Base-by-base conservation (phyloP, 2,888 invertebrate genomes). In the Psylliodes chrysocephalus region DNA sequence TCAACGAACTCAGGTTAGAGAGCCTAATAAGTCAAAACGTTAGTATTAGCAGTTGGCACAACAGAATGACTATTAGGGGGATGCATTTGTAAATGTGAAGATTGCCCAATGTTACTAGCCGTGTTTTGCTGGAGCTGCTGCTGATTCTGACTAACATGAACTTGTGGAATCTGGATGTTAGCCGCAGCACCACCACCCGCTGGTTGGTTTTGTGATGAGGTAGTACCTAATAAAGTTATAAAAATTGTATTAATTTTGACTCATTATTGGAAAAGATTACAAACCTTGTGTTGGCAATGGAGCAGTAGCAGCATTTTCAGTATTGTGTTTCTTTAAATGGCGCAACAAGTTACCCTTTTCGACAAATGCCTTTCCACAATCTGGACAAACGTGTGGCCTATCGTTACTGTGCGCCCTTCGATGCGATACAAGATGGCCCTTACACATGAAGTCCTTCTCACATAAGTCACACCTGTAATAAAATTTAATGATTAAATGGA, bases 391-490 rank as follows among this genome's bases (percentile, higher is more conserved):
- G 77, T 87, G 87, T 0, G 86, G 86, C 54, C 85, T 78, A 68
- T 86, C 87, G 70, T 88, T 89, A 28, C 90, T 87, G 81, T 94
- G 94, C 56, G 91, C 91, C 62, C 93, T 87, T 74, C 92, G 86
- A 78, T 94, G 93, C n/a, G 92, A 89, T 55, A 91, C 91, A 73
- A 93, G 84, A 81, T 93, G 93, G 54, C 93, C 93, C 86, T 94
- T 94, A 82, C 93, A 93, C 86, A 93, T 91, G 79, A 94, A 94
- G 80, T 92, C 92, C 81, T 94, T 94, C 44, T 91, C 91, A 77
- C 94, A 94, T 56, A 94, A 84, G 74, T 93, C 93, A 78, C 94
- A 94, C 56, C 64, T 64, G 17, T 4, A 63, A 57, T 8, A 40
- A 47, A 46, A 35, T 4, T n/a, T n/a, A n/a, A n/a, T 22, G 2